These are phyloP conservation scores for Drosophila obscura DNA, from an alignment of 1,140 invertebrate species.

Conservation along the genomic window DNA sequence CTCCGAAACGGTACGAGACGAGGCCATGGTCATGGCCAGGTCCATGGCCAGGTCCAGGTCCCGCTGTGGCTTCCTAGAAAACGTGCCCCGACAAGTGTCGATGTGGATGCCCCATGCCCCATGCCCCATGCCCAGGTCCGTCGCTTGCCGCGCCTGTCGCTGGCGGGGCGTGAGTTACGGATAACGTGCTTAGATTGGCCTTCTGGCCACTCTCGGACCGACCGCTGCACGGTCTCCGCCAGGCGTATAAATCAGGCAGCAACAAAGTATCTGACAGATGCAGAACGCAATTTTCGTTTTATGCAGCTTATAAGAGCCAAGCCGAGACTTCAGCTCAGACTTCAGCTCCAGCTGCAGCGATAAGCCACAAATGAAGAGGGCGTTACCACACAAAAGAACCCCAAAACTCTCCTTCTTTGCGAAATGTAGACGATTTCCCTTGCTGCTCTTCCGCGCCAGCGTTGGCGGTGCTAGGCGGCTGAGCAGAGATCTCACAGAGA, in stretches of 20 bases:
- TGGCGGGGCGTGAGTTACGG: constrained; percentile 64
- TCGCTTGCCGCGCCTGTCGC: constrained; percentile 20
- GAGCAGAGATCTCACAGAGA: constrained; percentile 37
- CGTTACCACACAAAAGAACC: constrained; percentile 47
- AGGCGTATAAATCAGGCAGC: constrained; percentile 61
- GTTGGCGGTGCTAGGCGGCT: constrained; percentile 67
- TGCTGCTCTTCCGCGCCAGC: constrained; percentile 24
- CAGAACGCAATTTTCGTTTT: constrained; percentile 75
- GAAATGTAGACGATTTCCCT: constrained; percentile 11
- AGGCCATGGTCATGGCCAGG: constrained; percentile 9
- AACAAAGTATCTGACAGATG: constrained; percentile 74
- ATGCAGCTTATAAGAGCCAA: constrained; percentile 61
- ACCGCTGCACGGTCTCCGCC: not conserved
- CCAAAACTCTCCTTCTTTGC: not conserved
- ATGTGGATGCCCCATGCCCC: constrained; percentile 6
- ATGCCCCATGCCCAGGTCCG: no score
- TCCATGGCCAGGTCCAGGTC: constrained; percentile 19
- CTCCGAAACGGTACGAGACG: constrained; percentile 16
- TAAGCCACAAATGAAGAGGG: constrained; percentile 73
- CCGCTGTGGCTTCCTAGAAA: constrained; percentile 56
- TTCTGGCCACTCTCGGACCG: constrained; percentile 25
- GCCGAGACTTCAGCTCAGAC: constrained; percentile 11
- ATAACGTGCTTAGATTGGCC: constrained; percentile 75
- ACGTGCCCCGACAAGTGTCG: constrained; percentile 60
- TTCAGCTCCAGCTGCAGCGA: constrained; percentile 13